Evolutionary conservation across 2,888 invertebrate species (phyloP), one percentile per base, ranked within the genome.

Genomic region (Arctia plantaginis): DNA sequence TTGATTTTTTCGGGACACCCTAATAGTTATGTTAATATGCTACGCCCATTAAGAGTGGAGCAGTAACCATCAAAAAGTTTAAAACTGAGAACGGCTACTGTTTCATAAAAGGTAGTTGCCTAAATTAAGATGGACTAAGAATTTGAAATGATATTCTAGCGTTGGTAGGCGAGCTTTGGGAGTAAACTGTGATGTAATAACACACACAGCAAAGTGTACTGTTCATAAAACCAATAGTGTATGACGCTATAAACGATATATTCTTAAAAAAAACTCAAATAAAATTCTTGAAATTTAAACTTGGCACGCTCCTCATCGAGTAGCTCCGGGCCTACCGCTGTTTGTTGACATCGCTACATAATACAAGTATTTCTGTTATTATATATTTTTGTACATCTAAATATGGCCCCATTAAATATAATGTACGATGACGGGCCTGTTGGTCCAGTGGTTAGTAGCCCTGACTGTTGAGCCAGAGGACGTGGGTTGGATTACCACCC

Each of bases 301-400:
- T 84, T 85, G 83, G 81, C 83, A 82, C 73, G 13, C 41, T 41
- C 20, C 69, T 76, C 69, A 75, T 66, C 68, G 39, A 20, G 69
- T 23, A 7, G 72, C 85, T 83, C 81, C 74, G 72, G 78, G 20
- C 4, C 80, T 80, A 76, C 44, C 65, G 65, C 66, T 74, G 82
- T 85, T 84, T 84, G 85, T 83, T 84, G 84, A 84, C 84, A 84
- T 82, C 85, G 62, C 75, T 71, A 80, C 72, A 70, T 75, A 76
- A 59, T 59, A 59, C 27, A 75, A 81, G 81, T 85, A 75, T 77
- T 64, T 66, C 68, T 77, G 66, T 77, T 84, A 75, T 78, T 77
- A 77, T 78, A 77, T 77, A 83, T 79, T 77, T 77, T 69, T 71
- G 83, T 76, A 75, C 71, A 44, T 73, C 79, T 83, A 81, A 77